Conservation (phyloP, 2,113 vertebrate genomes). For the Columba janthina region DNA sequence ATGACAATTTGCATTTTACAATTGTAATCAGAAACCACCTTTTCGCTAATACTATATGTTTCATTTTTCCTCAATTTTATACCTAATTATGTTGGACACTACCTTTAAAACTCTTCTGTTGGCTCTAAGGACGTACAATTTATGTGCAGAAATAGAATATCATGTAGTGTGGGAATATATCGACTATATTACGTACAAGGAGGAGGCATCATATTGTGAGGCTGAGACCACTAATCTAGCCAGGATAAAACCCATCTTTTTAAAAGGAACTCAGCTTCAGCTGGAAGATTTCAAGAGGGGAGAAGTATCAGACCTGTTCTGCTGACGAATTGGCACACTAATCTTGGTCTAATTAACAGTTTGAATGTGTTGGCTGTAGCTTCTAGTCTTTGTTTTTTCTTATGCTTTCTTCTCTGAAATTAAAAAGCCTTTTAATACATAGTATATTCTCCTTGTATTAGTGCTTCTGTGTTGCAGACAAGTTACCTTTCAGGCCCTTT, state of each 20-base stretch:
- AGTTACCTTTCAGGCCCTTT: background rate
- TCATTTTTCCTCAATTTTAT: background rate
- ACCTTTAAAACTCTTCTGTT: background rate
- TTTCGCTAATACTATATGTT: background rate
- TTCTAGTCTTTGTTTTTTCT: background rate
- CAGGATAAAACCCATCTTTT: background rate
- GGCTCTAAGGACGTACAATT: background rate
- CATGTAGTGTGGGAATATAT: background rate
- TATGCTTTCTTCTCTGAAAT: background rate
- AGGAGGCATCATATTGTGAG: background rate
- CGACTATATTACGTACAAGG: background rate
- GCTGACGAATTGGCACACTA: accelerated
- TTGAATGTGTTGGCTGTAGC: background rate
- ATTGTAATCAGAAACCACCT: background rate
- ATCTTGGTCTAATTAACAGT: background rate
- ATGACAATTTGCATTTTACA: background rate
- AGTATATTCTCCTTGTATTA: background rate
- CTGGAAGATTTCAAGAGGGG: background rate
- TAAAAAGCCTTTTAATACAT: background rate
- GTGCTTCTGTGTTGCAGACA: background rate
- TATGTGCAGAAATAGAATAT: background rate
- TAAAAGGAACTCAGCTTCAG: background rate
- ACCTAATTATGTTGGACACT: background rate
- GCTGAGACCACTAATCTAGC: background rate
- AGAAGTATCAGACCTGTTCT: background rate